These are phyloP conservation scores for Eonycteris spelaea DNA, from an alignment of 2,113 vertebrate species.

Conservation along the genomic window DNA sequence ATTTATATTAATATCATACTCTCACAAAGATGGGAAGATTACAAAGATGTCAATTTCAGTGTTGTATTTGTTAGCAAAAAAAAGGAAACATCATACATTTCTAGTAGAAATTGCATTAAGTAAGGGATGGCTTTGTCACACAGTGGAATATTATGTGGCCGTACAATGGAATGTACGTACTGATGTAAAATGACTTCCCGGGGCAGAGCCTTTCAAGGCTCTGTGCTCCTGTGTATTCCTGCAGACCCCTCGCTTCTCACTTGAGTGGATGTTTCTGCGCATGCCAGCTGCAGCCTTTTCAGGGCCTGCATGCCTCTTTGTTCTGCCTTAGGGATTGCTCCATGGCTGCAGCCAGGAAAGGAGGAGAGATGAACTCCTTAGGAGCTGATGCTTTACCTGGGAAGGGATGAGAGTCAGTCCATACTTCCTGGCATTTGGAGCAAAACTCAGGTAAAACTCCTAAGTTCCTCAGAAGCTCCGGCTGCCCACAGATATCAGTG, in stretches of 20 bases:
- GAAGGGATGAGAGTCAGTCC: too few species aligned
- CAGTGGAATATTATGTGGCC: accelerated
- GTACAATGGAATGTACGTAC: accelerated
- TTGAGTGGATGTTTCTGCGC: accelerated
- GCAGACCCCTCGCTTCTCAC: not conserved
- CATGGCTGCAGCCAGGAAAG: not conserved
- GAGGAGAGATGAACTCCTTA: not conserved
- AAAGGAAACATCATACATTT: not conserved
- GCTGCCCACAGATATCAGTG: not conserved
- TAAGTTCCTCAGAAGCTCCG: not conserved
- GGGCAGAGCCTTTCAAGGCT: accelerated
- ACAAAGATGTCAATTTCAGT: not conserved
- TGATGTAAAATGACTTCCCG: accelerated
- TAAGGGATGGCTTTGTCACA: too few species aligned
- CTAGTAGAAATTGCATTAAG: not conserved
- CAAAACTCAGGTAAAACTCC: not conserved
- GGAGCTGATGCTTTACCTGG: not conserved
- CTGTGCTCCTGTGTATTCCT: not conserved
- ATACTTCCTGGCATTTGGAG: not conserved
- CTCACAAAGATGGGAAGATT: not conserved
- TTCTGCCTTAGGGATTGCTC: not conserved
- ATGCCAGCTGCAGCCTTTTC: not conserved
- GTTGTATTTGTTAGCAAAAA: not conserved
- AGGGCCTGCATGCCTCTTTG: accelerated
- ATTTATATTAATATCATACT: not conserved